phyloP scores from a whole-genome alignment of 2,113 vertebrate genomes.

The Trogon melanurus region DNA sequence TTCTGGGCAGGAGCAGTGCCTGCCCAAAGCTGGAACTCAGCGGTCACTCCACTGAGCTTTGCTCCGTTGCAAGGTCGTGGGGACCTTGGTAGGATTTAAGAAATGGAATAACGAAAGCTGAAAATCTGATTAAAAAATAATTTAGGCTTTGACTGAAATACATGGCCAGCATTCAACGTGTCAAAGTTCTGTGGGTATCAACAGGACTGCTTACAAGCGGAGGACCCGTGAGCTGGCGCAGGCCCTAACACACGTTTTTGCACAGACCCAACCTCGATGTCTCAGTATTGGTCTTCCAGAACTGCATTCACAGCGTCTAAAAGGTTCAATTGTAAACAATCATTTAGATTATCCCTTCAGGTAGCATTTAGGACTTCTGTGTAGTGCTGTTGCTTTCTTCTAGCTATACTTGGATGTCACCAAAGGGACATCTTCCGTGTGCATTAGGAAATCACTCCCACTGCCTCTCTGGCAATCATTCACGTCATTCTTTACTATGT shows the following conservation, averaged over 20 bases:
- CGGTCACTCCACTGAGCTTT: neutral
- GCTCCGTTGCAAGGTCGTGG: neutral
- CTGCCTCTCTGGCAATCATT: neutral
- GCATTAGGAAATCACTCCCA: neutral
- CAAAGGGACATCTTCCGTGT: neutral
- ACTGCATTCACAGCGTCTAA: neutral
- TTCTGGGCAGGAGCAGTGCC: neutral
- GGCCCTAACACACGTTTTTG: neutral
- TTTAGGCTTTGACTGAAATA: neutral
- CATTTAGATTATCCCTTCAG: neutral
- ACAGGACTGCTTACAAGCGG: neutral
- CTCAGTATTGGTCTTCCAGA: rapidly evolving
- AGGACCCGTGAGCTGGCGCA: rapidly evolving
- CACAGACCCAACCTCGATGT: rapidly evolving
- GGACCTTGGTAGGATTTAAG: neutral
- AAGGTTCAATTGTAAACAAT: neutral
- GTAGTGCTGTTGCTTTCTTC: neutral
- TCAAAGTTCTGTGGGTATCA: neutral
- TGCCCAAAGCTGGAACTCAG: neutral
- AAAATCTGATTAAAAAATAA: neutral
- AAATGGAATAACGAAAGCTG: neutral
- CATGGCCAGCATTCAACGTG: rapidly evolving
- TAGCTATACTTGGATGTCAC: neutral
- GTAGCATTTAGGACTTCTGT: neutral
- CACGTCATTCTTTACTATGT: neutral